Evolutionary conservation across 1,140 invertebrate genomes (phyloP).

Genomic region (Platyscapa corneri): DNA sequence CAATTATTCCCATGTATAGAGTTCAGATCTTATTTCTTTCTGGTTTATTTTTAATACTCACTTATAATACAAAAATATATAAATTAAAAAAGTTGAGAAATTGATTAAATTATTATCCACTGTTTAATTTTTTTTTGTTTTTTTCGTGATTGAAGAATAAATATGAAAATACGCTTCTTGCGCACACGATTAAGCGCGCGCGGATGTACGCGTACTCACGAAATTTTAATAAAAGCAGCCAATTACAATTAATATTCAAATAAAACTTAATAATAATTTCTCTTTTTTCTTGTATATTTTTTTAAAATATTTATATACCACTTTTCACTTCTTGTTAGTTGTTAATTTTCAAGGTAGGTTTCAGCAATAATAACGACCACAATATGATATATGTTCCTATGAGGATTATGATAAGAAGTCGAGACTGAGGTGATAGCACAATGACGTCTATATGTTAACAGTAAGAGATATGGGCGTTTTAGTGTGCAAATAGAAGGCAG

Average conservation of each 20-base stretch:
- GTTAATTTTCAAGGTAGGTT: background rate
- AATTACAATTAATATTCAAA: too few relatives aligned
- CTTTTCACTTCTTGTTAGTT: background rate
- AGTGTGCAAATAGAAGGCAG: too few relatives aligned
- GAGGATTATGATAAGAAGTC: background rate
- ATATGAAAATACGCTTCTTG: background rate
- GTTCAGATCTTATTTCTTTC: too few relatives aligned
- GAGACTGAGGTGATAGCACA: background rate
- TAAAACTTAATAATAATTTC: background rate
- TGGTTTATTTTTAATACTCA: too few relatives aligned
- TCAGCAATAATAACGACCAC: background rate
- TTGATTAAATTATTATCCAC: background rate
- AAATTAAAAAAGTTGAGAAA: background rate
- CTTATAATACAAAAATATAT: too few relatives aligned
- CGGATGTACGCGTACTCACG: background rate
- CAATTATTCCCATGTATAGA: too few relatives aligned
- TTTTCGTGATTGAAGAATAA: background rate
- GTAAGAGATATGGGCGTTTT: slow-evolving; percentile 6
- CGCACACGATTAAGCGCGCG: background rate
- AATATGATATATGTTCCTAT: background rate
- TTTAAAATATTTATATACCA: too few relatives aligned
- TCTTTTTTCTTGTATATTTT: background rate
- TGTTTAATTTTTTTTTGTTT: background rate
- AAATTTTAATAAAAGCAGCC: too few relatives aligned
- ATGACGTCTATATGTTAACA: slow-evolving; percentile 52